A percentile compares a stretch with the other conserved stretches of the same genome.
These are phyloP conservation scores for Dendrolimus pini DNA, from an alignment of 2,888 invertebrate genomes.

Conservation along the genomic window DNA sequence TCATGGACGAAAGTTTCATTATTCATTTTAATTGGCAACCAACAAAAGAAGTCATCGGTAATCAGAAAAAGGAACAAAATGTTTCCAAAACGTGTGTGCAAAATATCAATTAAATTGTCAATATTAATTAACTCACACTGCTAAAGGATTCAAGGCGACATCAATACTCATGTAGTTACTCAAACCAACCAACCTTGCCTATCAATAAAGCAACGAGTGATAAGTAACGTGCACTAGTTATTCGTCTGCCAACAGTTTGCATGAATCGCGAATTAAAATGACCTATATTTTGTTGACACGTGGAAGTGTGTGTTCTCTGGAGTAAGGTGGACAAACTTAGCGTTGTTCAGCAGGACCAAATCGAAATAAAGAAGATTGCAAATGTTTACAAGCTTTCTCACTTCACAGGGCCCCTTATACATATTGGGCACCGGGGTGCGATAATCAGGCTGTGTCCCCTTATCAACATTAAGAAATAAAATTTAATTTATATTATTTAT, in stretches of 20 bases:
- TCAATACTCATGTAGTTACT: background rate
- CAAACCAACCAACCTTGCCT: background rate
- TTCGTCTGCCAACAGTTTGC: background rate
- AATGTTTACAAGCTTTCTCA: no score
- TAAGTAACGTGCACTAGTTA: background rate
- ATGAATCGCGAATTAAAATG: background rate
- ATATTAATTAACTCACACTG: background rate
- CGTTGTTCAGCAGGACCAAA: no score
- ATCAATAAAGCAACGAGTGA: background rate
- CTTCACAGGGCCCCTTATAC: no score
- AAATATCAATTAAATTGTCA: background rate
- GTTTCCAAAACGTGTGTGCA: background rate
- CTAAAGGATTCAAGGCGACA: background rate
- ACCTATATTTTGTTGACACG: background rate
- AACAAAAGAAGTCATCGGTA: no score
- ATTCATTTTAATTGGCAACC: no score
- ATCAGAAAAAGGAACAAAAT: no score
- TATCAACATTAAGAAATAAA: no score
- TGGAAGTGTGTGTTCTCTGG: background rate
- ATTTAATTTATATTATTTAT: no score
- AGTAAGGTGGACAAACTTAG: background rate
- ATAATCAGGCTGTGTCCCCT: no score
- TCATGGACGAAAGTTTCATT: no score
- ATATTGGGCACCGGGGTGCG: no score
- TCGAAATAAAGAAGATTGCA: no score